These are phyloP conservation scores for Melieria crassipennis DNA, from an alignment of 2,888 invertebrate species.

Conservation along the genomic window DNA sequence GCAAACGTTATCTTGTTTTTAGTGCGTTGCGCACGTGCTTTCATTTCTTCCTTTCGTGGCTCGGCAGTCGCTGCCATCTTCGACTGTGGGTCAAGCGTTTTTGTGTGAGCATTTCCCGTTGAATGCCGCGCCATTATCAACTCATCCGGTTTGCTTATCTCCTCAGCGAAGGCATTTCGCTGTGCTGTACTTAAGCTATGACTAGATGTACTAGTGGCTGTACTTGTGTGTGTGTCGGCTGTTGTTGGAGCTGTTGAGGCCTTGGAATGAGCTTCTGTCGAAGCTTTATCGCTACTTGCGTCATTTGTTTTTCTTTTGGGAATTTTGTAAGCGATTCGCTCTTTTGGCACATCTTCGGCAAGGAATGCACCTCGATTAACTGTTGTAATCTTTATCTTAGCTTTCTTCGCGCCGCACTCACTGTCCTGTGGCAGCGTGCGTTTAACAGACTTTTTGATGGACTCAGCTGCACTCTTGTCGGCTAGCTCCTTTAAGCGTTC, in stretches of 20 bases:
- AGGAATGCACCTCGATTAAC: slow-evolving; percentile 71
- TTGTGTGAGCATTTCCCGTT: not conserved
- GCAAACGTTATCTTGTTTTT: slow-evolving; percentile 55
- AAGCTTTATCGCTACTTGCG: no score
- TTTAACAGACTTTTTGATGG: slow-evolving; percentile 32
- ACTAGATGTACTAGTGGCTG: slow-evolving; percentile 5
- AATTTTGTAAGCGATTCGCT: slow-evolving; percentile 10
- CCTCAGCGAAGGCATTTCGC: slow-evolving; percentile 10
- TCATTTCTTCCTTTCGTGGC: slow-evolving; percentile 32
- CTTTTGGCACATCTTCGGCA: slow-evolving; percentile 51
- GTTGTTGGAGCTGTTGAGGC: slow-evolving; percentile 20
- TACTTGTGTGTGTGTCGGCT: slow-evolving; percentile 38
- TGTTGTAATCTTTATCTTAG: slow-evolving; percentile 67
- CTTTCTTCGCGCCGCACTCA: slow-evolving; percentile 37
- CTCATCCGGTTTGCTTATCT: slow-evolving; percentile 16
- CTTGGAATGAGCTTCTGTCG: no score
- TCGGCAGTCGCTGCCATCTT: not conserved
- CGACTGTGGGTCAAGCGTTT: not conserved
- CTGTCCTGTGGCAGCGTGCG: slow-evolving; percentile 35
- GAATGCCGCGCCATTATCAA: no score
- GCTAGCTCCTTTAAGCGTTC: slow-evolving; percentile 55
- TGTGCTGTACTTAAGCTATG: slow-evolving; percentile 25
- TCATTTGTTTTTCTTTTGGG: slow-evolving; percentile 35
- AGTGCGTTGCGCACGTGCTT: slow-evolving; percentile 40
- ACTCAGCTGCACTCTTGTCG: slow-evolving; percentile 41